Evolutionary conservation across 1,140 invertebrate species (phyloP).

Genomic region (Tetramorium alpestre): DNA sequence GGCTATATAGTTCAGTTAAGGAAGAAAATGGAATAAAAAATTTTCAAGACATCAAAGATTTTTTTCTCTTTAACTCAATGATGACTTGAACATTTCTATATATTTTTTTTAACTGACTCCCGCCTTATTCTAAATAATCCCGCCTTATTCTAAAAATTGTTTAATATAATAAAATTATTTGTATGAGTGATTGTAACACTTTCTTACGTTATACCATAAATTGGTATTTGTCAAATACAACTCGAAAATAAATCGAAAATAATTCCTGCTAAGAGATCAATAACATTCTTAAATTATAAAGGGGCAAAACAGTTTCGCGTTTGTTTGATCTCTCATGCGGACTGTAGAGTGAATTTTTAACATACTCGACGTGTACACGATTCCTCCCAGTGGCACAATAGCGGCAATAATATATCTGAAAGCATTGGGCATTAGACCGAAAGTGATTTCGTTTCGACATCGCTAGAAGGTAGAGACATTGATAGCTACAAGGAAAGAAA

Average conservation of each 20-base stretch:
- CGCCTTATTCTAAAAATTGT: neutral
- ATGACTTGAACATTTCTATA: too few species aligned
- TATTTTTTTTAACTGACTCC: too few species aligned
- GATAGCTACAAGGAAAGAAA: conserved; percentile 49
- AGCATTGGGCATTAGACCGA: conserved; percentile 12
- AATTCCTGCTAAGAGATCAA: neutral
- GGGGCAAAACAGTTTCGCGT: neutral
- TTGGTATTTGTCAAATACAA: neutral
- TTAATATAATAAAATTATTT: neutral
- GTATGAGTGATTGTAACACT: neutral
- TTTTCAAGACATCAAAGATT: too few species aligned
- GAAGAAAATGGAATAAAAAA: too few species aligned
- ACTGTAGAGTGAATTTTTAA: conserved; percentile 45
- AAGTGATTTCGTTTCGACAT: conserved; percentile 67
- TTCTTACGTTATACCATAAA: neutral
- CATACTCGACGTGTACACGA: conserved; percentile 40
- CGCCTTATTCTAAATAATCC: too few species aligned
- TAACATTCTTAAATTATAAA: neutral
- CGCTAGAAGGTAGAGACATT: conserved; percentile 64
- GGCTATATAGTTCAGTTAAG: too few species aligned
- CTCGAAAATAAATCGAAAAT: neutral
- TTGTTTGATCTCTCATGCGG: conserved; percentile 12
- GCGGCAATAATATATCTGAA: conserved; percentile 54
- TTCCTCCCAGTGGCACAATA: conserved; percentile 8
- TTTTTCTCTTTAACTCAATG: too few species aligned